These are phyloP conservation scores for Pseudonaja textilis DNA, from an alignment of 2,113 vertebrate genomes.

Conservation along the genomic window DNA sequence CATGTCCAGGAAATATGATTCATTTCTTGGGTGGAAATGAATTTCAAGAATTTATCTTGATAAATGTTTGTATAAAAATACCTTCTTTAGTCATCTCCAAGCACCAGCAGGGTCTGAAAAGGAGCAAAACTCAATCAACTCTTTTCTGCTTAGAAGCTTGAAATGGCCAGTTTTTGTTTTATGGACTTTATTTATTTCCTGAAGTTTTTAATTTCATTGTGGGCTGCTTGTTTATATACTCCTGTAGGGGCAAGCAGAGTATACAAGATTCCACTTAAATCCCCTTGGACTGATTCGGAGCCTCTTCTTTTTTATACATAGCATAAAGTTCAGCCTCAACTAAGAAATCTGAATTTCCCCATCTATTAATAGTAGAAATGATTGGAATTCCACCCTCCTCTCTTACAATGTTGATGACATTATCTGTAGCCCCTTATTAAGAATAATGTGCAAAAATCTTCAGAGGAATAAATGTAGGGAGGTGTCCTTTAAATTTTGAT, in stretches of 20 bases:
- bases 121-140: not conserved
- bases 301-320: not conserved
- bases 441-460: not conserved
- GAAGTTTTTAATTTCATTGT: not conserved
- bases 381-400: not conserved
- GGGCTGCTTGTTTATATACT: not conserved
- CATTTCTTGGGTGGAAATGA: not conserved
- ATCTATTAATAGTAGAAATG: not conserved
- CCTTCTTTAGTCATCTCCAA: not conserved
- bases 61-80: not conserved
- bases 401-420: not conserved
- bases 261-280: not conserved
- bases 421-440: not conserved
- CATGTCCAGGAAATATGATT: slow-evolving; percentile 49
- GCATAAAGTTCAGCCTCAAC: not conserved
- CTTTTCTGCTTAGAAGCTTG: not conserved
- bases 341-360: not conserved
- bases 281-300: not conserved
- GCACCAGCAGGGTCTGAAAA: not conserved
- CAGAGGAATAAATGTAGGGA: not conserved
- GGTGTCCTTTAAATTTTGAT: not conserved
- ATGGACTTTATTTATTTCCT: not conserved
- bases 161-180: not conserved
- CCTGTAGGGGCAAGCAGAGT: not conserved
- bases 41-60: accelerated